Base-by-base conservation (phyloP, 2,797 vertebrate genomes). In the Carcharodon carcharias region DNA sequence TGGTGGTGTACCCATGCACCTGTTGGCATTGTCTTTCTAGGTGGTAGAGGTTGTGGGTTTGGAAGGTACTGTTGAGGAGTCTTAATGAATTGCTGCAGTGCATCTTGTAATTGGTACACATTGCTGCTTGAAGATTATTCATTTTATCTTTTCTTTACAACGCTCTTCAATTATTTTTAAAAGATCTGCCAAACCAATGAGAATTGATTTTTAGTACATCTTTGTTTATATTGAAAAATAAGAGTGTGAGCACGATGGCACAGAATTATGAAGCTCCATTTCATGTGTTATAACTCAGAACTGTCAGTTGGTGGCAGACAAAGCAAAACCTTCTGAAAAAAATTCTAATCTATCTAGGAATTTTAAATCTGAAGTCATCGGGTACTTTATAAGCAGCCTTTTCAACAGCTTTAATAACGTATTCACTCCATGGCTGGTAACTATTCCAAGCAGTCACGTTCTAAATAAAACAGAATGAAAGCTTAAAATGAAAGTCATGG, bases 221-320 rank as follows among this genome's bases (percentile, higher is more conserved):
- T 63, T n/a, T n/a, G 18, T 93, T 65, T 65, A 40, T 18, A 40
- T 45, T 93, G 18, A 26, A 58, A 61, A n/a, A n/a, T 61, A 11
- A 58, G 31, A 4, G 35, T 95, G 50, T 69, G 63, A 91, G 92
- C 23, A 40, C 58, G 35, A 93, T 58, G 54, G 8, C 7, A 40
- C 9, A 23, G 93, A 91, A 92, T 16, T 88, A 63, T 92, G 89
- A 92, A 92, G 65, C 26, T 95, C 45, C 18, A 77, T 56, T 58
- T 73, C 54, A 93, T 65, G 50, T 95, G 94, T 54, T 77, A 77
- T 95, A 56, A 21, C 94, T 77, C 54, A 77, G 50, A 56, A 73
- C 69, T 58, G 94, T 95, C 94, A 77, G 50, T 77, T 71, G 94
- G 94, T 95, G 94, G 94, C 94, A 95, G 94, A 9, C 67, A 31